phyloP scores from a whole-genome alignment of 2,113 vertebrate genomes.

The Erpornis zantholeuca region DNA sequence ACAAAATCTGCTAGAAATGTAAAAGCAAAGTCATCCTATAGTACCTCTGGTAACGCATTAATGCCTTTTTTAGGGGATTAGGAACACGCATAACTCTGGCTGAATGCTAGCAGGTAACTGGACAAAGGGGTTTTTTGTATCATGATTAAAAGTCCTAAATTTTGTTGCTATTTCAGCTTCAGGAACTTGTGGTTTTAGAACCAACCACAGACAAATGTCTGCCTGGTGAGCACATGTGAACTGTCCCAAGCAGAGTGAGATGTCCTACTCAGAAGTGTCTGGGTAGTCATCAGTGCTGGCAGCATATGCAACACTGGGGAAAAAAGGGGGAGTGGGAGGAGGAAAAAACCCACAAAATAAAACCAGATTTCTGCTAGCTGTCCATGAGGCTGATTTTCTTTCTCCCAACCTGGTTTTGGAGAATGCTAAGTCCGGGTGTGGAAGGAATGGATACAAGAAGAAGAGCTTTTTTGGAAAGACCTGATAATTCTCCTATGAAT shows the following conservation, averaged over 20 bases:
- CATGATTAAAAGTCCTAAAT: constrained; percentile 1
- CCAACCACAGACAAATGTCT: constrained; percentile 59
- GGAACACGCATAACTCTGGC: neutral
- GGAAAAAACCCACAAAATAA: constrained; percentile 54
- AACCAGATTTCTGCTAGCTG: constrained; percentile 48
- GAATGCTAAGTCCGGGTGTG: neutral
- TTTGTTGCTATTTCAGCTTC: constrained; percentile 40
- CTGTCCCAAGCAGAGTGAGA: constrained; percentile 58
- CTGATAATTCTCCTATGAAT: neutral
- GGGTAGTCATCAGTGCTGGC: constrained; percentile 58
- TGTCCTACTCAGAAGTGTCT: constrained; percentile 64
- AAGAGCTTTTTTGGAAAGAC: neutral
- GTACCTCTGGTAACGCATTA: neutral
- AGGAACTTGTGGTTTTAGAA: constrained; percentile 52
- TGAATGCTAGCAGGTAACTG: constrained; percentile 11
- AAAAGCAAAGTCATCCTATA: neutral
- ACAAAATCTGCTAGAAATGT: neutral
- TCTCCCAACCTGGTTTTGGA: constrained; percentile 40
- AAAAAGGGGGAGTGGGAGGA: constrained; percentile 2
- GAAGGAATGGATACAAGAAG: neutral
- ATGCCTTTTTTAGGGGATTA: neutral
- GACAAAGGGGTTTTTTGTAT: neutral
- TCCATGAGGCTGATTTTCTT: constrained; percentile 1
- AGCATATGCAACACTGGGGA: neutral
- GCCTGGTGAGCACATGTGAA: constrained; percentile 66